phyloP scores from a whole-genome alignment of 2,888 invertebrate species.

The Dynastes tityus region DNA sequence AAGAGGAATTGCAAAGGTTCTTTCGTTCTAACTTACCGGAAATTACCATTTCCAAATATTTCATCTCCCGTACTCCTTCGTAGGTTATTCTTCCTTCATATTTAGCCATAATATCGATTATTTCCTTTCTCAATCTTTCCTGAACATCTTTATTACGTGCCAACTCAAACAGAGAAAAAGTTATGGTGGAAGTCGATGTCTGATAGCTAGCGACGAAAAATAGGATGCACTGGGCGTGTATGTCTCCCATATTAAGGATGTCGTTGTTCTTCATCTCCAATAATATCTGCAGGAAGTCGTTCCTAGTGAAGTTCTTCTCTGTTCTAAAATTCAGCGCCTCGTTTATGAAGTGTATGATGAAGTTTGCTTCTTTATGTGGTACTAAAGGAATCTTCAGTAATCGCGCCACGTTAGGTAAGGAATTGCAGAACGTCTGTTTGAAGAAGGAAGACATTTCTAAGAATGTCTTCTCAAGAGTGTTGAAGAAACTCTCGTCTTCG shows the following conservation, averaged over 20 bases:
- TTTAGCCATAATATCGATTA: constrained; percentile 63
- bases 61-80: constrained; percentile 69
- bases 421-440: background rate
- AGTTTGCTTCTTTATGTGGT: background rate
- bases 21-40: constrained; percentile 62
- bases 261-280: constrained; percentile 26
- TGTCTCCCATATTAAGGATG: constrained; percentile 54
- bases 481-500: constrained; percentile 51
- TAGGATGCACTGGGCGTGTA: constrained; percentile 62
- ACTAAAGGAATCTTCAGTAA: constrained; percentile 21
- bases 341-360: constrained; percentile 1
- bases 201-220: constrained; percentile 67
- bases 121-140: constrained; percentile 66
- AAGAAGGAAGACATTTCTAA: background rate
- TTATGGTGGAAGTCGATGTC: constrained; percentile 65
- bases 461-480: no score
- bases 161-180: constrained; percentile 64
- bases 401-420: constrained; percentile 15
- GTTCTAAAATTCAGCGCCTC: constrained; percentile 18
- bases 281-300: constrained; percentile 46
- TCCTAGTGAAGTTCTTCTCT: background rate
- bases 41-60: constrained; percentile 69
- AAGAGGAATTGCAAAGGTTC: no score
- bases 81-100: constrained; percentile 68
- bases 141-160: constrained; percentile 66